Base-by-base conservation (phyloP, 2,797 vertebrate genomes). In the Brachyalestes nurse region DNA sequence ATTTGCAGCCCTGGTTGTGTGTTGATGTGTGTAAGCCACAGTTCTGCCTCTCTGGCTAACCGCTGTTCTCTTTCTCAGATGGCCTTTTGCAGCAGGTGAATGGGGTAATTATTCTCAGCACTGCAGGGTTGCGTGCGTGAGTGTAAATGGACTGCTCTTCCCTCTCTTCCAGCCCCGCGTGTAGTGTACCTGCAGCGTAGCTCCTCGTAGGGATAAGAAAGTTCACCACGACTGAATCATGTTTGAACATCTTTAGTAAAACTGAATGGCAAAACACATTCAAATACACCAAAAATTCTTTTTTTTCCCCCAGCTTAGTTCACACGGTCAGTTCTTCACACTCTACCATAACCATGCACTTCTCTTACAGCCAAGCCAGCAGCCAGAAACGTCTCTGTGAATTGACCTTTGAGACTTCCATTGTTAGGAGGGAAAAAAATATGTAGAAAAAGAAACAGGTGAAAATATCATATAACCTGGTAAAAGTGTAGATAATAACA, bases 21-120 rank as follows among this genome's bases (percentile, higher is more conserved):
- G 75, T 77, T 83, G 49, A 86, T 91, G n/a, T 79, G 86, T 93
- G 89, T 82, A 90, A 38, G 60, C 60, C 16, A 45, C 14, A 47
- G 38, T 75, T 45, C 25, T 75, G 58, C 66, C 66, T 79, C 60
- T 82, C 65, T 93, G 95, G 96, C 96, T 98, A 98, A 97, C 96
- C 94, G 93, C 95, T 97, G 96, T 98, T 98, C 97, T 98, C 96
- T 98, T 96, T 96, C 96, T 97, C 97, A 99, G 97, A 99, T 98
- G 95, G 95, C 96, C 93, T 93, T 95, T 94, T 93, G 95, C 96
- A 97, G 95, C 96, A 97, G 96, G 96, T 98, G 97, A 98, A 97
- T 98, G 97, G 97, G 96, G 96, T 95, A 80, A 66, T 99, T 94
- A 97, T 95, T 97, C 96, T 98, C 97, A 98, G 96, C 97, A 97